Evolutionary conservation across 2,797 vertebrate genomes (phyloP).

Genomic region (Hypotaenidia philippensis): DNA sequence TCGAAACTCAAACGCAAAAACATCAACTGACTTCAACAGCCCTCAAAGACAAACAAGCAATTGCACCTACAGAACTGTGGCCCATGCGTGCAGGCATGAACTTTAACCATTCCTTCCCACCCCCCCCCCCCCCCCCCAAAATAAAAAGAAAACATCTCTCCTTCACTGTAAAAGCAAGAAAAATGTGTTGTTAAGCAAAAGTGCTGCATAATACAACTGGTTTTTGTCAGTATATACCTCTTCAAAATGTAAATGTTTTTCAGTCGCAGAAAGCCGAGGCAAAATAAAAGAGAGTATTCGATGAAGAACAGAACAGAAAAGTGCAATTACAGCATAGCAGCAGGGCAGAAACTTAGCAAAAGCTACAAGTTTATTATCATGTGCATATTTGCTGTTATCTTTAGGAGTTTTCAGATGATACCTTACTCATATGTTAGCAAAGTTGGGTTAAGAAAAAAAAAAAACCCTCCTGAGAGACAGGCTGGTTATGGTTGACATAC

Average conservation of each 20-base stretch:
- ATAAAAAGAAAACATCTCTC: background rate
- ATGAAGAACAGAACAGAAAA: background rate
- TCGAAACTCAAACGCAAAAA: background rate
- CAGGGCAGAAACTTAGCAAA: background rate
- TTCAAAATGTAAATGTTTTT: background rate
- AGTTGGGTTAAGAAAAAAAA: background rate
- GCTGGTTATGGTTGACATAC: background rate
- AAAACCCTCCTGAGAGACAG: background rate
- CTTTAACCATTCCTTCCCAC: background rate
- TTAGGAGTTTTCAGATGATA: background rate
- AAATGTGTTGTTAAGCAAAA: background rate
- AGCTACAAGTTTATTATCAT: background rate
- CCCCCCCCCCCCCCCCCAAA: background rate
- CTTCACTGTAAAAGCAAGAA: background rate
- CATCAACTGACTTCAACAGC: background rate
- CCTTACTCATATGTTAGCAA: background rate
- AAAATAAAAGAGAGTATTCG: background rate
- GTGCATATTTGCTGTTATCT: background rate
- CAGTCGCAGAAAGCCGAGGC: background rate
- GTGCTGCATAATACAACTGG: background rate
- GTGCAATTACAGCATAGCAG: background rate
- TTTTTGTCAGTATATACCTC: background rate
- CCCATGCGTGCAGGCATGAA: background rate
- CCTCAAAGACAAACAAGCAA: background rate
- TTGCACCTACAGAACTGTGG: background rate